These are phyloP conservation scores for Labia minor DNA, from an alignment of 2,888 invertebrate species.

Conservation along the genomic window DNA sequence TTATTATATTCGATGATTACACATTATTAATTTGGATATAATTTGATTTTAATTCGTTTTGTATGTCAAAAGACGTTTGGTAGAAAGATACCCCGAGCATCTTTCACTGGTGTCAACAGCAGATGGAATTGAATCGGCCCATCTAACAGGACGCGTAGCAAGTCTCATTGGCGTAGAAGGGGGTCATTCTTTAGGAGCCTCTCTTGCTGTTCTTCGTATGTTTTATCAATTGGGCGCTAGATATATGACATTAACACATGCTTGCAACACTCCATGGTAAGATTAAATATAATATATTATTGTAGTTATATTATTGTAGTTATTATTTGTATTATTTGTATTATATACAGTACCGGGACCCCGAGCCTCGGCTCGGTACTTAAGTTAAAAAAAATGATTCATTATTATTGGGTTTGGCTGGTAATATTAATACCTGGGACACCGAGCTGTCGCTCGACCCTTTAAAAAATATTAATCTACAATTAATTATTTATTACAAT, in stretches of 20 bases:
- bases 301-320: not conserved
- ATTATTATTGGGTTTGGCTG: too few species aligned
- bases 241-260: slow-evolving; percentile 74
- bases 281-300: slow-evolving; percentile 25
- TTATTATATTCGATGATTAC: too few species aligned
- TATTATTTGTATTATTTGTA: not conserved
- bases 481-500: too few species aligned
- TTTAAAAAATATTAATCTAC: too few species aligned
- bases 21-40: too few species aligned
- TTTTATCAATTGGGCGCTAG: slow-evolving; percentile 79
- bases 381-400: too few species aligned
- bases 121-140: slow-evolving; percentile 54
- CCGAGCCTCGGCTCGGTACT: too few species aligned
- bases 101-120: slow-evolving; percentile 46
- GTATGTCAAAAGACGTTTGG: too few species aligned
- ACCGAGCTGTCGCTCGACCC: too few species aligned
- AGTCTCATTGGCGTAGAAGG: slow-evolving; percentile 87
- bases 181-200: slow-evolving; percentile 83
- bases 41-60: too few species aligned
- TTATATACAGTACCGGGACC: too few species aligned
- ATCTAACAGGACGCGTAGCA: slow-evolving; percentile 66
- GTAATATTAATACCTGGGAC: too few species aligned
- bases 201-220: slow-evolving; percentile 74
- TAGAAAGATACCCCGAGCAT: slow-evolving; percentile 40
- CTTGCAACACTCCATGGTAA: slow-evolving; percentile 78